phyloP scores from a whole-genome alignment of 53 echinoderm and acorn worm genomes.

The Henricia sp. region DNA sequence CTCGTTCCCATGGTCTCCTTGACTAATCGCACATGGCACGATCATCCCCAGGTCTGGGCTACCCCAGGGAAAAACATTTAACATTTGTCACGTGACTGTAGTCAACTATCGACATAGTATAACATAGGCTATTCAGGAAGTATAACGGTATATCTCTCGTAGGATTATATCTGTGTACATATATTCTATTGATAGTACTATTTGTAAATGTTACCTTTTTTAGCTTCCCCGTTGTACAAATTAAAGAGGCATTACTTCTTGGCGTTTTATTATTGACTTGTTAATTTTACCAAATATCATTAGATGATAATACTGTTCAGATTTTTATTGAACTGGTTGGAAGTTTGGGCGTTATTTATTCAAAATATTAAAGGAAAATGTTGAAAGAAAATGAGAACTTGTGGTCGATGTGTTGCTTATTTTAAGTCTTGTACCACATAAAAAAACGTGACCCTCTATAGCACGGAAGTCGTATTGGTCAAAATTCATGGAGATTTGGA shows the following conservation, averaged over 20 bases:
- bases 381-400: slow-evolving; percentile 41
- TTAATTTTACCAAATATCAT: slow-evolving; percentile 40
- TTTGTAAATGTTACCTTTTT: slow-evolving; percentile 64
- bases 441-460: too few relatives aligned
- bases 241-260: slow-evolving; percentile 16
- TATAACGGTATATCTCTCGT: background rate
- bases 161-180: slow-evolving; percentile 29
- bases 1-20: too few relatives aligned
- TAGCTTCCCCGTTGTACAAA: slow-evolving; percentile 51
- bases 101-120: too few relatives aligned
- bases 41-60: too few relatives aligned
- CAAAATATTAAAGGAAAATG: slow-evolving; percentile 47
- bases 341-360: slow-evolving; percentile 62
- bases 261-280: slow-evolving; percentile 57
- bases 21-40: too few relatives aligned
- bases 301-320: slow-evolving; percentile 42
- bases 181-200: slow-evolving; percentile 51
- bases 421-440: too few relatives aligned
- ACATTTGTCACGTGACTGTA: too few relatives aligned
- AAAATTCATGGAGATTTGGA: too few relatives aligned
- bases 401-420: too few relatives aligned
- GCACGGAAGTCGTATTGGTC: too few relatives aligned
- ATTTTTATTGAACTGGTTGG: slow-evolving; percentile 61
- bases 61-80: too few relatives aligned
- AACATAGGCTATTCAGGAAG: background rate